phyloP scores from a whole-genome alignment of 2,113 vertebrate species.

The Cnemophilus loriae region DNA sequence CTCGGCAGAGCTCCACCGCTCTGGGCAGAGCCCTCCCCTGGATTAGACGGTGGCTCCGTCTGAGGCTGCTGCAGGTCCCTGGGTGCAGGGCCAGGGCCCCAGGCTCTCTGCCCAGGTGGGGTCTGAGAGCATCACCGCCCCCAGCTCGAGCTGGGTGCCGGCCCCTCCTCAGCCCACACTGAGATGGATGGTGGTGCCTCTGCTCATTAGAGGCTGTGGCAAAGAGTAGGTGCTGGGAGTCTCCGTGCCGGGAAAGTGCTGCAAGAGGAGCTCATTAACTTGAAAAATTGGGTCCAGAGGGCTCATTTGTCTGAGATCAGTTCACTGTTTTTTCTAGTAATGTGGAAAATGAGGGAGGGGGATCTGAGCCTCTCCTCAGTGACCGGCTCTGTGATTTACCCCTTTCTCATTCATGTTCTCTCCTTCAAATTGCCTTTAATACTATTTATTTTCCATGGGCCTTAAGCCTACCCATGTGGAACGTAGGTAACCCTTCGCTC shows the following conservation, averaged over 20 bases:
- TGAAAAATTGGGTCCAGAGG: conserved; percentile 20
- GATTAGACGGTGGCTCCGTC: accelerated
- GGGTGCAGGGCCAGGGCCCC: neutral
- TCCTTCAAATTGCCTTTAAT: neutral
- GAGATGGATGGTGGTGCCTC: neutral
- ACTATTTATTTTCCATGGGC: neutral
- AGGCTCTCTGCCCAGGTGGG: neutral
- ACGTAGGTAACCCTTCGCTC: neutral
- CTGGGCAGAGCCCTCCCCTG: neutral
- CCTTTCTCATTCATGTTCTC: neutral
- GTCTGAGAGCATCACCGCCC: neutral
- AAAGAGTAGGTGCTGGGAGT: conserved; percentile 15
- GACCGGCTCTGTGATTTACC: neutral
- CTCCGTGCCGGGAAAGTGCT: neutral
- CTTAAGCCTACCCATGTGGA: neutral
- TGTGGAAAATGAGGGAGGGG: neutral
- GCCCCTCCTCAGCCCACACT: neutral
- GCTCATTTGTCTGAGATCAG: conserved; percentile 20
- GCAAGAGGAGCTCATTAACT: conserved; percentile 33
- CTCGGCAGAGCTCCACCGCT: neutral
- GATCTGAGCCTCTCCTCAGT: neutral
- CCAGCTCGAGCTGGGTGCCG: accelerated
- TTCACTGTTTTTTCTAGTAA: neutral
- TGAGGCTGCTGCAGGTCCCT: neutral
- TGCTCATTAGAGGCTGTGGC: conserved; percentile 22